phyloP scores from a whole-genome alignment of 2,797 vertebrate genomes.

The Spondyliosoma cantharus region DNA sequence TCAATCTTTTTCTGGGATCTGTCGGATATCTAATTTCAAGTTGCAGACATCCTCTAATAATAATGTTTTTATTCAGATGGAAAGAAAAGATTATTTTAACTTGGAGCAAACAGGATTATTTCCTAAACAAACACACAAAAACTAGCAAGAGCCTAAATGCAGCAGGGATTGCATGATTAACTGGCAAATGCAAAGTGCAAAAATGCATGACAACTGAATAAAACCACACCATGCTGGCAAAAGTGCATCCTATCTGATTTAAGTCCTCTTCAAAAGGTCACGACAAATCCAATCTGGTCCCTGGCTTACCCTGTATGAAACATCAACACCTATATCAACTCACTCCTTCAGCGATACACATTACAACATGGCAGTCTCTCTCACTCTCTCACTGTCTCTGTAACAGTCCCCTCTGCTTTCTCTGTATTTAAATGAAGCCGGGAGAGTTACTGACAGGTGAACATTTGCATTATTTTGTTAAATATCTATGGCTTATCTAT shows the following conservation, averaged over 20 bases:
- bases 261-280: neutral
- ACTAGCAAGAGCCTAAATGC: neutral
- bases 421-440: conserved; percentile 1
- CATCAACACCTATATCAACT: neutral
- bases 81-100: neutral
- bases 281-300: neutral
- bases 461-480: conserved; percentile 1
- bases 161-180: neutral
- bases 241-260: neutral
- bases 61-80: neutral
- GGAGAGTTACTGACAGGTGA: neutral
- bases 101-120: neutral
- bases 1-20: neutral
- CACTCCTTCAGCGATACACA: neutral
- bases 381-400: neutral
- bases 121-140: neutral
- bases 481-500: neutral
- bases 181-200: neutral
- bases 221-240: neutral
- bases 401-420: neutral
- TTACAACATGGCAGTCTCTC: neutral
- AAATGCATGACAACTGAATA: neutral
- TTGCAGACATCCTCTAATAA: neutral
- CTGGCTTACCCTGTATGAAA: neutral
- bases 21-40: neutral